These are phyloP conservation scores for Gymnorhina tibicen DNA, from an alignment of 2,113 vertebrate species.

Conservation along the genomic window DNA sequence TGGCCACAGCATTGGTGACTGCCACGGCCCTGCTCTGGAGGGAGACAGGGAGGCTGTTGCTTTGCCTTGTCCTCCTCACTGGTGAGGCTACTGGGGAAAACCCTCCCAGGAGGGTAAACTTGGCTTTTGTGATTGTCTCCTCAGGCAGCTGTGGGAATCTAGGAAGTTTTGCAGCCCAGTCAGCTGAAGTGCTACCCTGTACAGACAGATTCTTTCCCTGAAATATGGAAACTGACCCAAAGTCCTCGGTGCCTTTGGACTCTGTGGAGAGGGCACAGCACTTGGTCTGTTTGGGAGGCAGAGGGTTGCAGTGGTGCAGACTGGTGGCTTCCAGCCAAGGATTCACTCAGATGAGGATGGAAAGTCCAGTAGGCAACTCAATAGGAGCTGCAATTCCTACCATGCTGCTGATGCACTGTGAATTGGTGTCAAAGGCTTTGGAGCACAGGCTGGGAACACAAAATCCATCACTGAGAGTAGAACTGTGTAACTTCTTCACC, in stretches of 20 bases:
- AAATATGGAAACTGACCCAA: not conserved
- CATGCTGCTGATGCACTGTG: fast-evolving
- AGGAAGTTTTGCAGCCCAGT: not conserved
- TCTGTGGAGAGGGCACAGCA: not conserved
- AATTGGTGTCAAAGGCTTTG: not conserved
- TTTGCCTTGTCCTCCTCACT: not conserved
- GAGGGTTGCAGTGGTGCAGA: not conserved
- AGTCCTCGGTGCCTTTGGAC: not conserved
- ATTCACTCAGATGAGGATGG: not conserved
- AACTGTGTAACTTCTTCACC: not conserved
- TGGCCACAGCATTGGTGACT: not conserved
- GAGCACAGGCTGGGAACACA: not conserved
- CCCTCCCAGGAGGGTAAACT: not conserved
- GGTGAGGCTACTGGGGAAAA: not conserved
- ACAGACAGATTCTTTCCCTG: not conserved
- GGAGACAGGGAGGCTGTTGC: not conserved
- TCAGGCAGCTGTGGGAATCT: not conserved
- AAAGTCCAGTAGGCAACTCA: too few species aligned
- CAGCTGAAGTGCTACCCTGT: not conserved
- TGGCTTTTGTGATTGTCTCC: not conserved
- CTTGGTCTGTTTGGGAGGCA: not conserved
- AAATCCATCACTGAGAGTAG: not conserved
- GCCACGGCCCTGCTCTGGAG: not conserved
- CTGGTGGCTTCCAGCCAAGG: not conserved
- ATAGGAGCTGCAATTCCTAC: not conserved